phyloP scores from a whole-genome alignment of 2,888 invertebrate species.

The Piscicola geometra region DNA sequence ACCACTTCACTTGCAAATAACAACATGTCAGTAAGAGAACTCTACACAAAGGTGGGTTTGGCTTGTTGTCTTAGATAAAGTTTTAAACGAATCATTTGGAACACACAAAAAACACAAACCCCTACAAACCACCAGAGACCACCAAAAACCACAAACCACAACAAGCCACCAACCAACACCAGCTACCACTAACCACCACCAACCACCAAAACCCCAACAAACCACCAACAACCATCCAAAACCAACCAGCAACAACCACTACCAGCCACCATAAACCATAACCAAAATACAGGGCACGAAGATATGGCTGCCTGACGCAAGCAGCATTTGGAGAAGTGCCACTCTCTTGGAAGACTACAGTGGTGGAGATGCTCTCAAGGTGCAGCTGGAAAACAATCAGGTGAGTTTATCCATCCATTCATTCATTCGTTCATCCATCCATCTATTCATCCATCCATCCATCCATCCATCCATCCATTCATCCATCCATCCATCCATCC shows the following conservation, averaged over 20 bases:
- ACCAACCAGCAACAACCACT: neutral
- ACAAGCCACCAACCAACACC: neutral
- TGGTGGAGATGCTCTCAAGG: conserved; percentile 59
- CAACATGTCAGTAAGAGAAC: neutral
- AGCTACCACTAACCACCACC: neutral
- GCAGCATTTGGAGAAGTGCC: conserved; percentile 83
- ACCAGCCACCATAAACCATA: too few species aligned
- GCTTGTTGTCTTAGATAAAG: too few species aligned
- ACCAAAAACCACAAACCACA: neutral
- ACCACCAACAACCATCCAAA: neutral
- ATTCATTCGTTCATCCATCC: neutral
- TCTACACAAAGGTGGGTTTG: too few species aligned
- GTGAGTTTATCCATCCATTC: conserved; percentile 40
- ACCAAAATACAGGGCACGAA: conserved; percentile 85
- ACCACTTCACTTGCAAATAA: neutral
- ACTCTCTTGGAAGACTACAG: conserved; percentile 74
- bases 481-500: conserved; percentile 4
- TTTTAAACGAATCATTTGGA: neutral
- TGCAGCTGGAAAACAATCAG: conserved; percentile 61
- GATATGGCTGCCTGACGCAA: conserved; percentile 84
- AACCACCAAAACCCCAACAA: neutral
- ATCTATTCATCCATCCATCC: neutral
- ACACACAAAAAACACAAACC: neutral
- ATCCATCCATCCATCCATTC: neutral
- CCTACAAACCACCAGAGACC: neutral